A percentile compares a stretch with the other conserved stretches of the same genome.
phyloP scores from a whole-genome alignment of 2,888 invertebrate genomes.

The Pseudeuparius sepicola region DNA sequence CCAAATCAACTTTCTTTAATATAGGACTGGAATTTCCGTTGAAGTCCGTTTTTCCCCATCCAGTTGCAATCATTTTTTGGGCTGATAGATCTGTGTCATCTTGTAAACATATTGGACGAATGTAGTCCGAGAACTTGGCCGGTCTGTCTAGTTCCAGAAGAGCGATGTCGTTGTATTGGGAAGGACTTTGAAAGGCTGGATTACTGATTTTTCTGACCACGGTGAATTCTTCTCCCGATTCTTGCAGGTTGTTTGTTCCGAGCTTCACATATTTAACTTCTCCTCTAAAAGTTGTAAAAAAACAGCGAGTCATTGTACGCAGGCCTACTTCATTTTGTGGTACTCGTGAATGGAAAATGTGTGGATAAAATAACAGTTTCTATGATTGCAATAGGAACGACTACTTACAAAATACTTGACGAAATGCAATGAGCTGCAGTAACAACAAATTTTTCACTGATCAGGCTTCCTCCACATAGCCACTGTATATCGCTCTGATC shows the following conservation, averaged over 20 bases:
- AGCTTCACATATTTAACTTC: slow-evolving; percentile 37
- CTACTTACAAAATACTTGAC: slow-evolving; percentile 26
- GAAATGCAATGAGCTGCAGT: slow-evolving; percentile 59
- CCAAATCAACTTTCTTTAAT: slow-evolving; percentile 40
- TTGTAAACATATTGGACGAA: slow-evolving; percentile 40
- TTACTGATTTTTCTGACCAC: slow-evolving; percentile 35
- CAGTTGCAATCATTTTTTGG: slow-evolving; percentile 35
- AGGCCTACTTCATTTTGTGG: too few species aligned
- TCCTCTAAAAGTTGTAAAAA: slow-evolving; percentile 27
- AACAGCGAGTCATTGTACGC: too few species aligned
- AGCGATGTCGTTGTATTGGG: slow-evolving; percentile 45
- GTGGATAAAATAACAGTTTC: too few species aligned
- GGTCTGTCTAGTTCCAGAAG: slow-evolving; percentile 37
- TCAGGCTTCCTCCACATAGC: slow-evolving; percentile 57
- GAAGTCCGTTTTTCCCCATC: slow-evolving; percentile 39
- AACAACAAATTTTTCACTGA: slow-evolving; percentile 52
- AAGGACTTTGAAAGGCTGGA: slow-evolving; percentile 37
- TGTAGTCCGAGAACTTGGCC: slow-evolving; percentile 35
- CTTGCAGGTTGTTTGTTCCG: slow-evolving; percentile 39
- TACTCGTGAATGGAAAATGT: too few species aligned
- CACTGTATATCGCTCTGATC: slow-evolving; percentile 36
- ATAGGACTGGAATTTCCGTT: slow-evolving; percentile 29
- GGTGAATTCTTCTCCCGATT: slow-evolving; percentile 31
- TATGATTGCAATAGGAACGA: too few species aligned
- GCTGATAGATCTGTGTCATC: slow-evolving; percentile 16